A percentile compares a stretch with the other conserved stretches of the same genome.
These are phyloP conservation scores for Typhlichthys subterraneus DNA, from an alignment of 2,797 vertebrate species.

Conservation along the genomic window DNA sequence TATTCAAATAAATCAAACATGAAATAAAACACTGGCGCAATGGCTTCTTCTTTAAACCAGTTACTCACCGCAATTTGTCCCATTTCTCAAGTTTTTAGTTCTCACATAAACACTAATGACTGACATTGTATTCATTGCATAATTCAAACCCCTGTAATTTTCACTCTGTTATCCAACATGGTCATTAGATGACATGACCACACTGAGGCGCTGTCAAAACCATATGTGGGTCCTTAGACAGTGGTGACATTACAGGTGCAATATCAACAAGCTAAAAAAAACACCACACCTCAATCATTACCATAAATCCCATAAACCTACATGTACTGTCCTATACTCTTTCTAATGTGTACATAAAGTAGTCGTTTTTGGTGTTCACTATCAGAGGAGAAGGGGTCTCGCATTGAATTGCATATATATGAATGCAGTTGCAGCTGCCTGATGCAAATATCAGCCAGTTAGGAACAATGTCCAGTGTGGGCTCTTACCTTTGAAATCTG, in stretches of 20 bases:
- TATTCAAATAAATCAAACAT: no score
- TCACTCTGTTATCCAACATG: constrained; percentile 1
- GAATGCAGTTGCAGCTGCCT: not conserved
- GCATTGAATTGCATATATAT: not conserved
- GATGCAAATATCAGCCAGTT: not conserved
- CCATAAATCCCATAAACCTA: not conserved
- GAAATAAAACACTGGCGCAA: no score
- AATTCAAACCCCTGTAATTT: not conserved
- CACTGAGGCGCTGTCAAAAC: constrained; percentile 42
- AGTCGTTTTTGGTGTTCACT: no score
- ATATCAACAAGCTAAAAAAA: not conserved
- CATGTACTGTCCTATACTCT: not conserved
- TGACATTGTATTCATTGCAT: no score
- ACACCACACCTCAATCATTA: not conserved
- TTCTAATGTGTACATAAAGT: no score
- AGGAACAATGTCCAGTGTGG: not conserved
- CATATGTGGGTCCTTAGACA: constrained; percentile 35
- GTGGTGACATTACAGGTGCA: not conserved
- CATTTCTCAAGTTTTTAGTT: no score
- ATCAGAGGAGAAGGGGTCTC: not conserved
- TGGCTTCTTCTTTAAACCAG: no score
- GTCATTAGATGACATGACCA: constrained; percentile 20
- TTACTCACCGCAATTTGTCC: no score
- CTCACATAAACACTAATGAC: no score
- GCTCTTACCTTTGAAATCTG: constrained; percentile 69